Evolutionary conservation across 1,140 invertebrate species (phyloP), one percentile per base, ranked within the genome.

Genomic region (Helicorthomorpha holstii): DNA sequence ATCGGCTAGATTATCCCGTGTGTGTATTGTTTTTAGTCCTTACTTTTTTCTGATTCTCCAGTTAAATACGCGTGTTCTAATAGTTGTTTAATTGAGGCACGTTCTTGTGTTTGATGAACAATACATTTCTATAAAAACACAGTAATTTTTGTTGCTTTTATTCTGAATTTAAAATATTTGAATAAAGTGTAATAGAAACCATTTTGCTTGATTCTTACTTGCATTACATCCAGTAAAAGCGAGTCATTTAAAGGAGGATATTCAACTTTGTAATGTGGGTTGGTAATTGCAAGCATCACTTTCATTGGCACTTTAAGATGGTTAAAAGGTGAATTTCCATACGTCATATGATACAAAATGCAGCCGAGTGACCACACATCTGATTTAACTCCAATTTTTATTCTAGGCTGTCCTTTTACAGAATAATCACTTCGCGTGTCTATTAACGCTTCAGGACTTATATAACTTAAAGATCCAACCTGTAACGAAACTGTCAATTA

Each of bases 331-430:
- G 91, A 90, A 49, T 75, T 73, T 1, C 88, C 83, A 67, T 94
- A 97, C 12, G 93, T 77, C 64, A 97, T 72, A 64, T 85, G 80
- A 66, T 96, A 98, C 24, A 98, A 72, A 55, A 98, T 98, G 66
- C 93, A 96, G 16, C 94, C 94, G 26, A 98, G 70, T 0, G 91
- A 94, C 94, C 94, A 98, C 16, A 98, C 86, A 68, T 98, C 94
- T 14, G 89, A 89, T 61, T 90, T 92, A 51, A 80, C 84, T 53
- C 82, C 85, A 52, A 96, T 83, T 85, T 94, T 65, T 51, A 73
- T 12, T 48, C 25, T 23, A 7, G 7, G 26, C 3, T 29, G 10
- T 7, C 34, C 27, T 12, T 12, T 12, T 10, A 21, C 19, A 22
- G 52, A n/a, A 22, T 14, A 23, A 52, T 46, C 38, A 23, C 49